A percentile compares a stretch with the other conserved stretches of the same genome.
These are phyloP conservation scores for Spatula clypeata DNA, from an alignment of 2,797 vertebrate species.

Conservation along the genomic window DNA sequence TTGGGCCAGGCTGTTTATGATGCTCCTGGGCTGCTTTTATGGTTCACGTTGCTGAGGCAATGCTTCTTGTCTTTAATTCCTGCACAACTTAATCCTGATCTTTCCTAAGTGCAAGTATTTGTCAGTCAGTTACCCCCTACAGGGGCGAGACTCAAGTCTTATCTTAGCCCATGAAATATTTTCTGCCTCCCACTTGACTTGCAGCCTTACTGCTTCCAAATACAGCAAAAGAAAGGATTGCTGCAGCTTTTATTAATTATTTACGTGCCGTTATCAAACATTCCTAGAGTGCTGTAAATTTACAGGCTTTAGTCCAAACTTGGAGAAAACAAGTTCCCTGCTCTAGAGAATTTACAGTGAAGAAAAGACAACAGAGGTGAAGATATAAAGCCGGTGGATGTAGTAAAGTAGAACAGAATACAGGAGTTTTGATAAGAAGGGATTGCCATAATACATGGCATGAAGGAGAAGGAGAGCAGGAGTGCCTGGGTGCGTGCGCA, in stretches of 20 bases:
- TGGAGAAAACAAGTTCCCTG: constrained; percentile 44
- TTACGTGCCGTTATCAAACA: constrained; percentile 67
- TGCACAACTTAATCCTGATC: background rate
- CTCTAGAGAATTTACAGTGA: constrained; percentile 31
- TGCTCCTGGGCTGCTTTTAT: constrained; percentile 31
- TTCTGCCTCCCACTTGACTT: constrained; percentile 45
- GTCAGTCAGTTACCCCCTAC: constrained; percentile 31
- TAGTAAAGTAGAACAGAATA: background rate
- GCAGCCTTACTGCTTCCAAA: constrained; percentile 44
- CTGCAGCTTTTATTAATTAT: constrained; percentile 76
- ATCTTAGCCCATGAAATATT: constrained; percentile 53
- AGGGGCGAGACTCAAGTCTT: constrained; percentile 8
- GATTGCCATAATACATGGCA: background rate
- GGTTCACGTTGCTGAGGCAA: background rate
- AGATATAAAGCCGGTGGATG: constrained; percentile 11
- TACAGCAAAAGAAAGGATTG: constrained; percentile 25
- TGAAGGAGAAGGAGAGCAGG: background rate
- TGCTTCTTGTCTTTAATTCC: constrained; percentile 46
- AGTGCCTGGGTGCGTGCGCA: background rate
- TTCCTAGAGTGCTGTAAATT: constrained; percentile 66
- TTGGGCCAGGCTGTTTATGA: background rate
- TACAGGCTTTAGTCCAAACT: constrained; percentile 58
- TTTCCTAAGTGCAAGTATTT: constrained; percentile 46
- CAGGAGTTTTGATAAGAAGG: constrained; percentile 37
- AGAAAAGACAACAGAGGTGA: constrained; percentile 33